These are phyloP conservation scores for Paradisaea rubra DNA, from an alignment of 2,113 vertebrate species.

Conservation along the genomic window DNA sequence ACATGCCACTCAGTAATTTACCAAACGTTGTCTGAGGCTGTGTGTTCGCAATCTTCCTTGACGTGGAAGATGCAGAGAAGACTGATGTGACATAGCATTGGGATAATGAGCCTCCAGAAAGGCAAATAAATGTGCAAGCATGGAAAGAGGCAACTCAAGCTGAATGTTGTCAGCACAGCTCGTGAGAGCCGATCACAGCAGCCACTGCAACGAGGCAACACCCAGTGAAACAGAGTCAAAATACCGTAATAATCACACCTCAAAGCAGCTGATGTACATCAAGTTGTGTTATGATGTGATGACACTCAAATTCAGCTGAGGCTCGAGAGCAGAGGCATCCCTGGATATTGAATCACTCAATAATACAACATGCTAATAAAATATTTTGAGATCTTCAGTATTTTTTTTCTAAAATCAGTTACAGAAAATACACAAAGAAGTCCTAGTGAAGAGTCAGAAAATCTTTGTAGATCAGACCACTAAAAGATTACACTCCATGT, in stretches of 20 bases:
- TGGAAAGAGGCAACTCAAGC: neutral
- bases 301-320: neutral
- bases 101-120: neutral
- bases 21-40: neutral
- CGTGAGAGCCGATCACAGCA: neutral
- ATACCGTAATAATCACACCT: rapidly evolving
- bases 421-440: neutral
- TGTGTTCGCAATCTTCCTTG: neutral
- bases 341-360: neutral
- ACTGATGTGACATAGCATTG: neutral
- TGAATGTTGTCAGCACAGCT: neutral
- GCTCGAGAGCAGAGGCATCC: neutral
- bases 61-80: neutral
- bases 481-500: neutral
- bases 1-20: neutral
- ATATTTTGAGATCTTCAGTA: neutral
- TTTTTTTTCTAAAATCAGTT: neutral
- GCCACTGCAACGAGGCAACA: neutral
- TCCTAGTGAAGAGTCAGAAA: neutral
- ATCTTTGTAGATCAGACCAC: neutral
- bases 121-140: neutral
- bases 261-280: neutral
- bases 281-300: neutral
- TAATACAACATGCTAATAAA: neutral
- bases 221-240: neutral